A percentile compares a stretch with the other conserved stretches of the same genome.
Conservation (phyloP, 2,113 vertebrate genomes). For the Peromyscus californicus region DNA sequence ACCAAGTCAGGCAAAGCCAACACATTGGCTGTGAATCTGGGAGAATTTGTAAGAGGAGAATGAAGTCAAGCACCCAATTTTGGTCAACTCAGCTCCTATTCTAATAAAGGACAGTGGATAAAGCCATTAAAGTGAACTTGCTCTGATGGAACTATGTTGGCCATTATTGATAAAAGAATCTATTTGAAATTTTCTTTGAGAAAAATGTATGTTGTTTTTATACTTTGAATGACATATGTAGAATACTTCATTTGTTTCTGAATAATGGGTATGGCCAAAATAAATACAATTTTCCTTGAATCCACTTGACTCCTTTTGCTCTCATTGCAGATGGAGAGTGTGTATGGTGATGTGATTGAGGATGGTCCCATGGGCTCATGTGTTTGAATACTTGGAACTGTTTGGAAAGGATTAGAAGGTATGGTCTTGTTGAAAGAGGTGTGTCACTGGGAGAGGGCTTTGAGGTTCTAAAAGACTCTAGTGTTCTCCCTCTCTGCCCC, state of each 20-base stretch:
- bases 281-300: neutral
- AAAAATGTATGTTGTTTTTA: constrained; percentile 30
- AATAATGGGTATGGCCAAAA: neutral
- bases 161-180: neutral
- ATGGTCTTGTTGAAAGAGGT: neutral
- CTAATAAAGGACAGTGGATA: neutral
- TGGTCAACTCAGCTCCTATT: neutral
- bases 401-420: neutral
- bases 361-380: neutral
- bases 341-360: neutral
- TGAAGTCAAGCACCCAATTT: neutral
- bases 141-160: neutral
- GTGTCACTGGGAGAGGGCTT: neutral
- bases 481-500: neutral
- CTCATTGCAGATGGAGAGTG: neutral
- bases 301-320: neutral
- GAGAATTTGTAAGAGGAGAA: neutral
- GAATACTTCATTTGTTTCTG: neutral
- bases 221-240: neutral
- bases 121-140: neutral
- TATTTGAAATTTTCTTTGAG: constrained; percentile 41
- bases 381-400: neutral
- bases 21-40: neutral
- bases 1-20: neutral
- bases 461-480: neutral